phyloP scores from a whole-genome alignment of 2,797 vertebrate species.

The Parauchenoglanis punctatus region DNA sequence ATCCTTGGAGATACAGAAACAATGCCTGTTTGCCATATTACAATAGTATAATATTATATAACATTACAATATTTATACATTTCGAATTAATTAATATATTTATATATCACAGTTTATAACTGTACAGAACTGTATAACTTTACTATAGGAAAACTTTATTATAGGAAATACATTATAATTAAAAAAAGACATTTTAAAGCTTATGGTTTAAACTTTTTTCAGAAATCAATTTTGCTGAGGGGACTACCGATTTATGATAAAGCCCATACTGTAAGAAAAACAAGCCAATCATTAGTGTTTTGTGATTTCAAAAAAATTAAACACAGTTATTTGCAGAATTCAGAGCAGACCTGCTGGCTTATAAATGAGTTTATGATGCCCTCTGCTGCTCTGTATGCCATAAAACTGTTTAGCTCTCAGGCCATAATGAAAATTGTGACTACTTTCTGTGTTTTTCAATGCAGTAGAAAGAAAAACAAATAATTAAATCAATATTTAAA shows the following conservation, averaged over 20 bases:
- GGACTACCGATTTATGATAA: neutral
- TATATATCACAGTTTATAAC: neutral
- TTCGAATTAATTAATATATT: neutral
- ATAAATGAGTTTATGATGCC: conserved; percentile 67
- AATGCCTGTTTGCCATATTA: neutral
- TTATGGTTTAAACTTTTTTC: neutral
- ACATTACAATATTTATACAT: neutral
- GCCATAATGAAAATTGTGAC: neutral
- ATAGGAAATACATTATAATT: neutral
- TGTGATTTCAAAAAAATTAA: neutral
- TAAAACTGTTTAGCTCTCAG: conserved; percentile 32
- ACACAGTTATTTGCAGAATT: neutral
- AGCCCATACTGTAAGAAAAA: no score
- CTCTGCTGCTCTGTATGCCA: conserved; percentile 58
- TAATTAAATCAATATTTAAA: neutral
- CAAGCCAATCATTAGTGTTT: neutral
- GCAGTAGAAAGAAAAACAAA: neutral
- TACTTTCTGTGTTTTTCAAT: neutral
- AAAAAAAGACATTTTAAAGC: neutral
- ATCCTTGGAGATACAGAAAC: neutral
- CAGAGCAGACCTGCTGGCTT: neutral
- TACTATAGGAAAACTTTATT: neutral
- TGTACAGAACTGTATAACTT: neutral
- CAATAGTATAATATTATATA: neutral
- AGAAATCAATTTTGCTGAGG: neutral